A percentile compares a stretch with the other conserved stretches of the same genome.
phyloP scores from a whole-genome alignment of 2,113 vertebrate genomes.

The Podarcis cretensis region DNA sequence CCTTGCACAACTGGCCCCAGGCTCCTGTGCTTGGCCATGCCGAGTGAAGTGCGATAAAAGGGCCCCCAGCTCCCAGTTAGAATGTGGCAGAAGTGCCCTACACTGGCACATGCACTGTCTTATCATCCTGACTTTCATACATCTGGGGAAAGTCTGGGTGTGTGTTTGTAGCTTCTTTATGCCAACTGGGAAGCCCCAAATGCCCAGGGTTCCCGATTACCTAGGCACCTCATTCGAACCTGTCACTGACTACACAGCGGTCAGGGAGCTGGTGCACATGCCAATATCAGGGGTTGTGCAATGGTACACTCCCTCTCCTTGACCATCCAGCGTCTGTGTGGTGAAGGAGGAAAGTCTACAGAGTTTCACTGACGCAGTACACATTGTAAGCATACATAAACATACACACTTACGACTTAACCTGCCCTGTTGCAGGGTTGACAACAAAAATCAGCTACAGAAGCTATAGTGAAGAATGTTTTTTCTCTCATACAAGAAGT shows the following conservation, averaged over 20 bases:
- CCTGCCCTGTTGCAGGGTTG: neutral
- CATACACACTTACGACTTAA: neutral
- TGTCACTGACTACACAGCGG: neutral
- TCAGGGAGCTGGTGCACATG: neutral
- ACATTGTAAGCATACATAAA: no score
- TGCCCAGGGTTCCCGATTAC: neutral
- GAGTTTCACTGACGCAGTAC: no score
- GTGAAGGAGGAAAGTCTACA: no score
- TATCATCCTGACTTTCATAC: neutral
- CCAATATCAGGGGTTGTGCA: no score
- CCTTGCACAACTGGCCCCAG: no score
- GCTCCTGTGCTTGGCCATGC: neutral
- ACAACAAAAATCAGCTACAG: neutral
- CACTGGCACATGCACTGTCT: no score
- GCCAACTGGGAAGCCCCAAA: neutral
- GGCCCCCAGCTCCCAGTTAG: neutral
- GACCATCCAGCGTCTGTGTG: no score
- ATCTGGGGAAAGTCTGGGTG: neutral
- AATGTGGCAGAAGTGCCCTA: neutral
- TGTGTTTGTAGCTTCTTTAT: neutral
- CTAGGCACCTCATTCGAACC: neutral
- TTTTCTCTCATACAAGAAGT: slow-evolving; percentile 7
- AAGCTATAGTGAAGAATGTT: fast-evolving
- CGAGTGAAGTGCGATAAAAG: neutral
- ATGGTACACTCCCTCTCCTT: fast-evolving